A percentile compares a stretch with the other conserved stretches of the same genome.
Conservation (phyloP, 1,140 invertebrate species). For the Polyergus mexicanus region DNA sequence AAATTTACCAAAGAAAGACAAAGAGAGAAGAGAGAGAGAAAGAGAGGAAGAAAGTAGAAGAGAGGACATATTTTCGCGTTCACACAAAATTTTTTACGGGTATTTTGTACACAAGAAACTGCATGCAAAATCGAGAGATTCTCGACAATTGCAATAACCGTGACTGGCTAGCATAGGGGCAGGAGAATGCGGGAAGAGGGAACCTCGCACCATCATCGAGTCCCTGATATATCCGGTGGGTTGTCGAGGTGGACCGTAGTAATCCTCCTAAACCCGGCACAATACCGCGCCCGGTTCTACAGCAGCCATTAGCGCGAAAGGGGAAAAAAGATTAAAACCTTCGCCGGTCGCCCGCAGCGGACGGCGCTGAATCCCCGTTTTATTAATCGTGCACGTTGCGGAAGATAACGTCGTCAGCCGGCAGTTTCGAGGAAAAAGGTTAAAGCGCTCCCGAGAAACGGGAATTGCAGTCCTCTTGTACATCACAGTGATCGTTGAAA, state of each 20-base stretch:
- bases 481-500: constrained; percentile 34
- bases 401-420: constrained; percentile 67
- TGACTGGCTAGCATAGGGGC: constrained; percentile 22
- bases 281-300: constrained; percentile 68
- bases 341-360: constrained; percentile 53
- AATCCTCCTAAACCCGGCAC: constrained; percentile 71
- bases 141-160: constrained; percentile 52
- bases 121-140: constrained; percentile 50
- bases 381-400: constrained; percentile 68
- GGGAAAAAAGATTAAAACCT: constrained; percentile 72
- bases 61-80: constrained; percentile 4
- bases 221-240: constrained; percentile 68
- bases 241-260: constrained; percentile 71
- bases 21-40: constrained; percentile 8
- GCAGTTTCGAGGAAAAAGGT: constrained; percentile 52
- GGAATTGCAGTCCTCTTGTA: constrained; percentile 40
- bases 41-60: constrained; percentile 8
- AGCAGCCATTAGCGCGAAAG: constrained; percentile 67
- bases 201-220: constrained; percentile 53
- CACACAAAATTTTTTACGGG: constrained; percentile 44
- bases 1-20: background rate
- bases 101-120: constrained; percentile 31
- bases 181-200: constrained; percentile 10
- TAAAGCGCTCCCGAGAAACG: constrained; percentile 21
- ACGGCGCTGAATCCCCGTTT: constrained; percentile 63